These are phyloP conservation scores for Bursaphelenchus mucronatus DNA, from an alignment of 1,140 invertebrate genomes.

Conservation along the genomic window DNA sequence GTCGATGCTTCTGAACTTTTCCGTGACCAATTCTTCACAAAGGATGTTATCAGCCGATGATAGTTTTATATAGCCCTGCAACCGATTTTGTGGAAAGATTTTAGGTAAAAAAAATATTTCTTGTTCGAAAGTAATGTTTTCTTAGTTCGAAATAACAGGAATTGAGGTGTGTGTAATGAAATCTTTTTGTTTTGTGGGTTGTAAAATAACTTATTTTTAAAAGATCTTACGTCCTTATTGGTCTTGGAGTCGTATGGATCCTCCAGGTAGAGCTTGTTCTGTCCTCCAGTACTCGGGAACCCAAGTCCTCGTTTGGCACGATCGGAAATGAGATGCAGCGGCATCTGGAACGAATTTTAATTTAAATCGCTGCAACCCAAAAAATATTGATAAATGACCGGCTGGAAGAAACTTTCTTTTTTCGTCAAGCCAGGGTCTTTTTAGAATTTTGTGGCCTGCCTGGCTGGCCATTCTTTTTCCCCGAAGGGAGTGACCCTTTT, in stretches of 20 bases:
- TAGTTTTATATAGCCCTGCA: constrained; percentile 44
- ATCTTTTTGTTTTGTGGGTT: not conserved
- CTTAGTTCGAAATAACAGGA: not conserved
- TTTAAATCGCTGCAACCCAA: too few relatives aligned
- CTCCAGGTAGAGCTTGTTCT: constrained; percentile 38
- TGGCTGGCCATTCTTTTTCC: too few relatives aligned
- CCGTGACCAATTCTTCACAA: constrained; percentile 28
- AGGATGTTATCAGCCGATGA: constrained; percentile 41
- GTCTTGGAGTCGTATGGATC: constrained; percentile 27
- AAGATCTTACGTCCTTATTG: constrained; percentile 21
- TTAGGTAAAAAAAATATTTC: too few relatives aligned
- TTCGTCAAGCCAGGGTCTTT: too few relatives aligned
- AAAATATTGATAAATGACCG: too few relatives aligned
- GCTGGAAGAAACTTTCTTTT: too few relatives aligned
- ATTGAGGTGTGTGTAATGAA: constrained; percentile 1
- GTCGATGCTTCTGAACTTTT: constrained; percentile 38
- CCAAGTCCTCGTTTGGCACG: constrained; percentile 38
- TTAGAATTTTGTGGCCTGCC: too few relatives aligned
- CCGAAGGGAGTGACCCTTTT: too few relatives aligned
- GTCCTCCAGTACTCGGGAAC: constrained; percentile 35
- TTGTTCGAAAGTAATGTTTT: too few relatives aligned
- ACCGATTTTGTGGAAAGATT: not conserved
- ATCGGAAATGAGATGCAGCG: constrained; percentile 23
- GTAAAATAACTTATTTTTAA: not conserved
- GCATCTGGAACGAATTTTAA: not conserved